Evolutionary conservation across 1,140 invertebrate species (phyloP), one percentile per base, ranked within the genome.

Genomic region (Idris sp.): DNA sequence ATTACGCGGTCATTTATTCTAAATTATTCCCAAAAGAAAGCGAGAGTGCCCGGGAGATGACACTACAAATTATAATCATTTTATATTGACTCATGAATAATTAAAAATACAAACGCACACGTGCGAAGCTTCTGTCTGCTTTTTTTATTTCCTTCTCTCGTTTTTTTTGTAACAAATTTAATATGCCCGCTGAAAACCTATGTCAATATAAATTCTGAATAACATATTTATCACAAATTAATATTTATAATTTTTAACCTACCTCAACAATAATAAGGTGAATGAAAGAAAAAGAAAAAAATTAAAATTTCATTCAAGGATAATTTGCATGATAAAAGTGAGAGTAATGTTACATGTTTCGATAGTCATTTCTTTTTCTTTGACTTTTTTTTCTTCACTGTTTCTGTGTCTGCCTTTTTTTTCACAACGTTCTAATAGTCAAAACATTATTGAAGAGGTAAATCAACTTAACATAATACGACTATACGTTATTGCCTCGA

Each of bases 261-360:
- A 48, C 67, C 67, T 61, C 67, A 71, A 72, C 28, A 71, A 61
- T 71, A 14, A 8, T 25, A 33, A 25, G n/a, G n/a, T n/a, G n/a
- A n/a, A n/a, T n/a, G n/a, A n/a, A n/a, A n/a, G n/a, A n/a, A 51
- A 41, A 72, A 72, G 51, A 72, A 64, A 38, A 58, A 35, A 33
- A 71, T 71, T 71, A 72, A 73, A 73, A 73, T 73, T 65, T 73
- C 51, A 73, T 61, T 49, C 40, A 26, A 51, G 30, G 49, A 7
- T 35, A 33, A 73, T 73, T 73, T 64, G 59, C 68, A 64, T 73
- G 51, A 73, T 64, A 73, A 73, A 64, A 58, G 68, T 73, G 68
- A 73, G 68, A 73, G 68, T 73, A 64, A 73, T 44, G 53, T 58
- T 64, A 40, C 35, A 62, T 41, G 56, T 44, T 62, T 71, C 33